Base-by-base conservation (phyloP, 2,888 invertebrate genomes). In the Calliopum simillimum region DNA sequence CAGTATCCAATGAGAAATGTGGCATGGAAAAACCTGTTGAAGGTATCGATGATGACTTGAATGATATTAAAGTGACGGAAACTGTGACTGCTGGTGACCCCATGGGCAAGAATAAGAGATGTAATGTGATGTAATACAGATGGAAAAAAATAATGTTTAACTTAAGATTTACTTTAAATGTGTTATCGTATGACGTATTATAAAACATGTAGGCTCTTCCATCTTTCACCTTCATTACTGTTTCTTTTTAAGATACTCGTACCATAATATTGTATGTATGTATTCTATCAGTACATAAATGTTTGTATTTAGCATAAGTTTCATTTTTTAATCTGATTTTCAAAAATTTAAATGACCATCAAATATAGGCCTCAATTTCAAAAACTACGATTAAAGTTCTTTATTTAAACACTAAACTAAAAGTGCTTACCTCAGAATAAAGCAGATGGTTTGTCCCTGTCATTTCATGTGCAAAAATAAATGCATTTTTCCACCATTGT, bases 111-210 rank as follows among this genome's bases (percentile, higher is more conserved):
- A 79, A 75, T 47, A 76, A 74, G 59, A 70, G 72, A 71, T 79
- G 79, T 74, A 69, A 69, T 69, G 69, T 79, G 66, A 79, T 79
- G 79, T 79, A 77, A 19, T 21, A 21, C 19, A 19, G 23, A 61
- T 2, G 41, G 19, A 4, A 61, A 23, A 12, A 21, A 23, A 19
- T 47, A 8, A 23, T 61, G 47, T 46, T 61, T 61, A 61, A 23
- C 46, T 61, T 61, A 61, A 61, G 61, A 16, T 46, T 46, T 61
- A 47, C 44, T 21, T 53, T 44, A 23, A 56, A 66, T 66, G 55
- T 66, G 56, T 56, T 66, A 66, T 56, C 66, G 55, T 58, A 58
- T 47, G 41, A 63, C 25, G 41, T 51, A n/a, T 53, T 58, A 33
- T 4, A n/a, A 25, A 33, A 41, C 56, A 8, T 33, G 8, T 33